phyloP scores from a whole-genome alignment of 2,797 vertebrate species.

The Cercopithecus neglectus region DNA sequence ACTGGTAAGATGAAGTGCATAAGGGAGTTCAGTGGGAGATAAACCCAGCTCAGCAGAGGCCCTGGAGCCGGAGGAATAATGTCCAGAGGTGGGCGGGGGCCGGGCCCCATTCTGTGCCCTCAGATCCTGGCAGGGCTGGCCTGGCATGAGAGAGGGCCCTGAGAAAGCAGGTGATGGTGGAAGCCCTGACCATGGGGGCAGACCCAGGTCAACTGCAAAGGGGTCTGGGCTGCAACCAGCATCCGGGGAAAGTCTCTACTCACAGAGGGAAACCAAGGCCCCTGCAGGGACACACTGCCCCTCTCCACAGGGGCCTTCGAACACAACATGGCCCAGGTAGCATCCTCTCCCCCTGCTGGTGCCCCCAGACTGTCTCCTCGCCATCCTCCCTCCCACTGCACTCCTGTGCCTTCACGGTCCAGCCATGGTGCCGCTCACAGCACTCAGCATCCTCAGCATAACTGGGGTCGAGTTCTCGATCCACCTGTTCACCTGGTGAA shows the following conservation, averaged over 20 bases:
- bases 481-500: neutral
- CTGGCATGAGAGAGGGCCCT: neutral
- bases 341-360: fast-evolving
- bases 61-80: neutral
- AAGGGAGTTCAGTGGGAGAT: neutral
- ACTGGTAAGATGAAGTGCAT: neutral
- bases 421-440: fast-evolving
- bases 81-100: neutral
- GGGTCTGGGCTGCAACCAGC: neutral
- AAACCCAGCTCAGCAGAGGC: fast-evolving
- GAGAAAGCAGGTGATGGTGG: neutral
- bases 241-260: neutral
- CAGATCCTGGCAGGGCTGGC: neutral
- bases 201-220: neutral
- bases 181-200: neutral
- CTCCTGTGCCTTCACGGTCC: no score
- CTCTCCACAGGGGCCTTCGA: neutral
- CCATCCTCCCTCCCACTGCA: neutral
- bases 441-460: no score
- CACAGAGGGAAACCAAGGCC: neutral
- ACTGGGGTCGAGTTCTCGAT: neutral
- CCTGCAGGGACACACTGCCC: neutral
- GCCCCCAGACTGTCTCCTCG: neutral
- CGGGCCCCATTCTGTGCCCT: no score
- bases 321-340: fast-evolving